Evolutionary conservation across 2,113 vertebrate species (phyloP), one percentile per base, ranked within the genome.

Genomic region (Crocuta crocuta): DNA sequence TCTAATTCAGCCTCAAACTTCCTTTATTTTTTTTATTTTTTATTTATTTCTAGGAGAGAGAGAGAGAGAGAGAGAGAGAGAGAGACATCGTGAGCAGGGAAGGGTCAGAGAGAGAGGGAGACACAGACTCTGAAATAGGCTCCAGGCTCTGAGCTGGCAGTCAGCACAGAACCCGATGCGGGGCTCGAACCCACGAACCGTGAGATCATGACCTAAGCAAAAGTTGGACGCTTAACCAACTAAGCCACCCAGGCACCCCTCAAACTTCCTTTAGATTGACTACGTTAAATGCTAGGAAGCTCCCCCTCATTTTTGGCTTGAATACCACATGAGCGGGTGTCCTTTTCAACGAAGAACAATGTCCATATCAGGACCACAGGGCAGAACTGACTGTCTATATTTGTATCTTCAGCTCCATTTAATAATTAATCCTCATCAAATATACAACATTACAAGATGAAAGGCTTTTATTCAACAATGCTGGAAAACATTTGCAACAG

Each of bases 371-470:
- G 24, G 13, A 73, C 79, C 28, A 88, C 63, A 43, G 83, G 74
- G 73, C 45, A 24, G 66, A 79, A 73, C 11, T 23, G 39, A 55
- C 4, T 7, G 31, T 45, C 65, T 78, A 0, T 15, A 63, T 53
- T 24, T 5, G 43, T 45, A 55, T 33, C 76, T 87, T 92, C 35
- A 12, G n/a, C 35, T 78, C 33, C 11, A 28, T 10, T 88, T 28
- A 95, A 94, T 91, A 83, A 89, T 90, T 94, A 85, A 93, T 61
- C 88, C 48, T 84, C 80, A 90, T 92, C 93, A 96, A 88, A 89
- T 70, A 86, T 9, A 24, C 21, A 79, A 83, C 73, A 61, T 13
- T 70, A 33, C 53, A 71, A 94, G 93, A 88, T 73, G 23, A 92
- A 96, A 98, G 63, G 53, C 58, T 70, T 50, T 73, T 39, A 66